Base-by-base conservation (phyloP, 2,888 invertebrate species). In the Scelioninae gen. 2 region DNA sequence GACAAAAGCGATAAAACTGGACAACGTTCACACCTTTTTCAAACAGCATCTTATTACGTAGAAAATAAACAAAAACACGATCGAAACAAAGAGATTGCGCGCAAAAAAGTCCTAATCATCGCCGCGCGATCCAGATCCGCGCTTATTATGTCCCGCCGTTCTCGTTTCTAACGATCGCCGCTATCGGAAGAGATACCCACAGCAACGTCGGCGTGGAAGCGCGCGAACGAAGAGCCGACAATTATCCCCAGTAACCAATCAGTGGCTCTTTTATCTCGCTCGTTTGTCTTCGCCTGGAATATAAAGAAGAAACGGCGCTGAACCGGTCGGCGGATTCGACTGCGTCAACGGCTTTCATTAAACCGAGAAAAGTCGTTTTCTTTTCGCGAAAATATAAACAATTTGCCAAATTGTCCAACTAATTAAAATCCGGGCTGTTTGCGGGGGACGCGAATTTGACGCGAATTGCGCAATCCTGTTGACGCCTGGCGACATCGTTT, bases 191-290 rank as follows among this genome's bases (percentile, higher is more conserved):
- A 61, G 28, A 37, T 61, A 60, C 39, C 53, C 43, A 25, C 33
- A 7, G 37, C 63, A 43, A 13, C 41, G 57, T 33, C 48, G 57
- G 9, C 18, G 25, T 19, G 25, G 41, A 63, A 63, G 55, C 46
- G 53, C 55, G 77, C 74, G 69, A 67, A 75, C 76, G 76, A 74
- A 65, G 64, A 77, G 76, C 64, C 69, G 70, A 76, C 80, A 82
- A 81, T 81, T 80, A 82, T 80, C 75, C 73, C 39, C 76, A 73
- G 77, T 77, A 78, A 78, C 81, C 80, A 82, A 82, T 82, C 82
- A 82, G 78, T 74, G 73, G 73, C 77, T 65, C 79, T 81, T 82
- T 79, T 80, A 60, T 73, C 71, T 74, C 60, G 57, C 50, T 67
- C 48, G 77, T 73, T 74, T 76, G 71, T 65, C 77, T 70, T 61